Base-by-base conservation (phyloP, 2,888 invertebrate species). In the Dioctria linearis region DNA sequence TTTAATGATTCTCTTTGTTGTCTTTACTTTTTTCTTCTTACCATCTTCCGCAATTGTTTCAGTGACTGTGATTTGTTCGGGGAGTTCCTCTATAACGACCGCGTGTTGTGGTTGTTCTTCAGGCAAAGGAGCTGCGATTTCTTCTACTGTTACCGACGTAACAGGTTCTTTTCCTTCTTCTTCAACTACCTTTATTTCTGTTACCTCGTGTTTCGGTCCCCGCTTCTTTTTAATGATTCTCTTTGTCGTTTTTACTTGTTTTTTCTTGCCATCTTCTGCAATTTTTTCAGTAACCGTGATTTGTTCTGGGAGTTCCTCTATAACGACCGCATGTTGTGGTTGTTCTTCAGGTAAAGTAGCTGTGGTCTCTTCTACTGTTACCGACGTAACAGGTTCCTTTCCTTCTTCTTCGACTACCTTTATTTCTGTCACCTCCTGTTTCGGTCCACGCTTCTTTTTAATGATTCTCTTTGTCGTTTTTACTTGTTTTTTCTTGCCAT, bases 261-360 rank as follows among this genome's bases (percentile, higher is more conserved):
- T 88, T 0, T 88, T 87, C 78, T 84, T 86, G 40, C 83, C 83
- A 81, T 89, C 88, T 11, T 86, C 84, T 5, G 86, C 84, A 4
- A 83, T 43, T n/a, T 80, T 85, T 39, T 90, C 90, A 1, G 88
- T 87, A 2, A 90, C 84, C 57, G 88, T 87, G 0, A 87, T 85
- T 81, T 86, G 86, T 84, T 88, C 88, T 5, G 87, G 87, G 49
- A 87, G 63, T 84, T 88, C 87, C 82, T 86, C 84, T 8, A 84
- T 73, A 6, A 46, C 83, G 11, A 88, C 85, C 3, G 86, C 8
- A 1, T 46, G 86, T 0, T 86, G 87, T 2, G 46, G 5, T 46
- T 46, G 5, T 46, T 46, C 8, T 46, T 46, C 46, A 5, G 46
- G 46, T 46, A 8, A 87, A 13, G 87, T 87, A 3, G 84, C 82